Evolutionary conservation across 2,888 invertebrate species (phyloP).

Genomic region (Chironomus tentans): DNA sequence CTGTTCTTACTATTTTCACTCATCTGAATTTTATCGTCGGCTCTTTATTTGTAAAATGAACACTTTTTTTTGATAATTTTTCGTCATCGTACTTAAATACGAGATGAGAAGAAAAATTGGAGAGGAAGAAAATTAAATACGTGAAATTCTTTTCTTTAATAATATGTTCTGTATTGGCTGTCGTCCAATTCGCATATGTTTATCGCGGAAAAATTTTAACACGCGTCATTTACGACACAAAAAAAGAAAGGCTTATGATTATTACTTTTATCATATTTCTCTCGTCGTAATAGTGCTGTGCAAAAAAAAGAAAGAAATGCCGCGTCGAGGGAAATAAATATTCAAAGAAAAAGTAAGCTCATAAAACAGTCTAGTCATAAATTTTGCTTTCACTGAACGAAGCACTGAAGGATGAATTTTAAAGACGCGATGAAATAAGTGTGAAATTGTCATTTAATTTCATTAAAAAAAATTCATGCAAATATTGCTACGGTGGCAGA

Average conservation of each 20-base stretch:
- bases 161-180: neutral
- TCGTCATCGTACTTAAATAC: neutral
- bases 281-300: neutral
- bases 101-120: too few species aligned
- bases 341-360: neutral
- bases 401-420: neutral
- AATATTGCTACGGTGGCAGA: neutral
- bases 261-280: neutral
- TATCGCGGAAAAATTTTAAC: neutral
- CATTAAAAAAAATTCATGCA: neutral
- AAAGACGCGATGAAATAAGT: neutral
- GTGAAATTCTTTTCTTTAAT: slow-evolving; percentile 15
- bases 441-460: neutral
- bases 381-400: neutral
- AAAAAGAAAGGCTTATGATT: neutral
- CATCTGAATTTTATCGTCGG: too few species aligned
- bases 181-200: slow-evolving; percentile 5
- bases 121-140: neutral
- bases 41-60: too few species aligned
- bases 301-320: too few species aligned
- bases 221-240: neutral
- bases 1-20: slow-evolving; percentile 6
- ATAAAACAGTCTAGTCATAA: neutral
- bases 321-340: neutral
- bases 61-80: neutral